Conservation (phyloP, 2,113 vertebrate genomes). For the Chloropsis cyanopogon region DNA sequence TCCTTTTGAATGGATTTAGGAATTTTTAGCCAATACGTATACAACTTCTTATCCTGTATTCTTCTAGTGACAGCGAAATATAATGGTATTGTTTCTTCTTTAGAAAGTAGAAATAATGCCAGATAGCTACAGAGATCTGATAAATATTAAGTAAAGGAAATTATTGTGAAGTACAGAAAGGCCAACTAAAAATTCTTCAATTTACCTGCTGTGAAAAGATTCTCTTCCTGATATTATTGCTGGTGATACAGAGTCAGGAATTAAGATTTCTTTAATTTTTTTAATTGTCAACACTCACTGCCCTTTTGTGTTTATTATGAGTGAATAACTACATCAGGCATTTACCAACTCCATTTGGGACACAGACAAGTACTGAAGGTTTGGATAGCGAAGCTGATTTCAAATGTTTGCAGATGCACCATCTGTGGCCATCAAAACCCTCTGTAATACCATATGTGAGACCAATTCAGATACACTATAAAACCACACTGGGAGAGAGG, state of each 20-base stretch:
- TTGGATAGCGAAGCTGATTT: not conserved
- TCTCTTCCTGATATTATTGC: not conserved
- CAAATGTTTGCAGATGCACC: not conserved
- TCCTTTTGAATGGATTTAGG: not conserved
- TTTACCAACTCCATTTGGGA: not conserved
- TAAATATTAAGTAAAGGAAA: not conserved
- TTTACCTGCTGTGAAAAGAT: not conserved
- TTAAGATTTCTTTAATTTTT: not conserved
- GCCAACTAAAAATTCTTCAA: not conserved
- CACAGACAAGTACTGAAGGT: not conserved
- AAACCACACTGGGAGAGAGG: not conserved
- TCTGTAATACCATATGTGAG: conserved; percentile 1
- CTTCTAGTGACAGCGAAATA: not conserved
- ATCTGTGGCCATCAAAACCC: not conserved
- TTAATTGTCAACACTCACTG: not conserved
- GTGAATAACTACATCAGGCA: not conserved
- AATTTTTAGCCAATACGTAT: not conserved
- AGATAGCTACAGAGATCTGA: not conserved
- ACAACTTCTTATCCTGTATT: not conserved
- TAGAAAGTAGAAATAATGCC: not conserved
- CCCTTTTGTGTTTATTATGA: not conserved
- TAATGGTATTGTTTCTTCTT: not conserved
- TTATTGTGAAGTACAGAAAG: not conserved
- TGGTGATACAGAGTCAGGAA: not conserved
- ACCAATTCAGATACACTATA: not conserved